phyloP scores from a whole-genome alignment of 2,113 vertebrate genomes.

The Saimiri boliviensis region DNA sequence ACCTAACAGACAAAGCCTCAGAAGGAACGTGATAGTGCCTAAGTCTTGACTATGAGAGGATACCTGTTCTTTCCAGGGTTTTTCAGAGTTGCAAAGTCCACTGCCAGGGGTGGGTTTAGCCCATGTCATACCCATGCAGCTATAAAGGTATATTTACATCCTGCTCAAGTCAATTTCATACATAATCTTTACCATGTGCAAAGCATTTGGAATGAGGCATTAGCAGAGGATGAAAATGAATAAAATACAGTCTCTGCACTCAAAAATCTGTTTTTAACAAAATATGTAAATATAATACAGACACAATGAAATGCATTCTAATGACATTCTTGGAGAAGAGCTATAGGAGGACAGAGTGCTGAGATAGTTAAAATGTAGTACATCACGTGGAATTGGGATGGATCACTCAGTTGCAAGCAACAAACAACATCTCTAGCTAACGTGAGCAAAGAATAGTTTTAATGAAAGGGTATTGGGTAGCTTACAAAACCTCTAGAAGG shows the following conservation, averaged over 20 bases:
- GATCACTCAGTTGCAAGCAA: neutral
- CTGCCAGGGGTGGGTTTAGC: neutral
- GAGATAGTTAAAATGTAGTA: neutral
- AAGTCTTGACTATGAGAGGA: neutral
- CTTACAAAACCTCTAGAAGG: neutral
- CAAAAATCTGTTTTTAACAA: neutral
- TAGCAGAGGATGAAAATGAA: slow-evolving; percentile 4
- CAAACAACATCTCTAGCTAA: neutral
- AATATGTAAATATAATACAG: neutral
- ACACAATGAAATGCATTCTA: slow-evolving; percentile 1
- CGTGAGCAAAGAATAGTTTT: neutral
- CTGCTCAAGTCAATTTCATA: slow-evolving; percentile 20
- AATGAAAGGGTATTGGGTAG: neutral
- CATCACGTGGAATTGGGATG: neutral
- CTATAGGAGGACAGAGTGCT: neutral
- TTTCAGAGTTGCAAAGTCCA: neutral
- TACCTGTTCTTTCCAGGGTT: neutral
- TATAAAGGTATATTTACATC: neutral
- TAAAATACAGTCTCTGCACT: neutral
- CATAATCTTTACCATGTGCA: neutral
- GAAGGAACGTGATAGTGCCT: neutral
- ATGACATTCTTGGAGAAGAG: neutral
- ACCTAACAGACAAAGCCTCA: neutral
- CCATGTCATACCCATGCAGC: neutral
- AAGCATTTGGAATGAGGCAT: neutral